Evolutionary conservation across 2,888 invertebrate genomes (phyloP).

Genomic region (Cephus sareptanus): DNA sequence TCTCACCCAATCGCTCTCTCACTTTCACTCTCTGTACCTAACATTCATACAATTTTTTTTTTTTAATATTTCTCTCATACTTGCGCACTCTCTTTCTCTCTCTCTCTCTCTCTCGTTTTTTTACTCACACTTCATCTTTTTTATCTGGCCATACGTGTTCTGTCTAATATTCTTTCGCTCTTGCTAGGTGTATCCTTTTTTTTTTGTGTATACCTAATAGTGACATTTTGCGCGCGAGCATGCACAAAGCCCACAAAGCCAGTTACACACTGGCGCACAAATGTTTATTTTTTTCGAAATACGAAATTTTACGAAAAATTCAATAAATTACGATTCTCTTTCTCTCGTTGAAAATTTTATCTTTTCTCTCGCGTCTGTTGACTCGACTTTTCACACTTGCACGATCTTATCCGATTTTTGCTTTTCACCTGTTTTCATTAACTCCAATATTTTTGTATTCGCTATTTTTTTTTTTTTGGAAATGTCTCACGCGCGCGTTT

Average conservation of each 20-base stretch:
- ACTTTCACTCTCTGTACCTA: conserved; percentile 27
- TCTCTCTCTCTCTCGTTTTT: conserved; percentile 20
- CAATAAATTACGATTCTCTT: background rate
- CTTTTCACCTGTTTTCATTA: background rate
- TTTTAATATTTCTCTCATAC: background rate
- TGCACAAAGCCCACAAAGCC: conserved; percentile 49
- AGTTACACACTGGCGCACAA: conserved; percentile 57
- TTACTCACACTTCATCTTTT: conserved; percentile 9
- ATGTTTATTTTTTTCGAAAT: conserved; percentile 29
- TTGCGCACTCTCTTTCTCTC: conserved; percentile 19
- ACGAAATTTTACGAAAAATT: background rate
- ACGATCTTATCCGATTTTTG: background rate
- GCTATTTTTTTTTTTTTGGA: conserved; percentile 29
- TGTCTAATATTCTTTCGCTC: background rate
- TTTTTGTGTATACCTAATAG: conserved; percentile 43
- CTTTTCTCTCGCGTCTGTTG: conserved; percentile 6
- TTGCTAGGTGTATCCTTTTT: conserved; percentile 48
- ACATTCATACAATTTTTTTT: background rate
- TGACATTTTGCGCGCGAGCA: conserved; percentile 51
- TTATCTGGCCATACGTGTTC: background rate
- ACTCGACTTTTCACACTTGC: background rate
- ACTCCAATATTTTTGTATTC: conserved; percentile 4
- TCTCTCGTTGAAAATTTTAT: background rate
- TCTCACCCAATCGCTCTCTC: conserved; percentile 32
- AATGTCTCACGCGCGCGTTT: conserved; percentile 5